Conservation (phyloP, 1,140 invertebrate genomes). For the Drosophila ercepeae region DNA sequence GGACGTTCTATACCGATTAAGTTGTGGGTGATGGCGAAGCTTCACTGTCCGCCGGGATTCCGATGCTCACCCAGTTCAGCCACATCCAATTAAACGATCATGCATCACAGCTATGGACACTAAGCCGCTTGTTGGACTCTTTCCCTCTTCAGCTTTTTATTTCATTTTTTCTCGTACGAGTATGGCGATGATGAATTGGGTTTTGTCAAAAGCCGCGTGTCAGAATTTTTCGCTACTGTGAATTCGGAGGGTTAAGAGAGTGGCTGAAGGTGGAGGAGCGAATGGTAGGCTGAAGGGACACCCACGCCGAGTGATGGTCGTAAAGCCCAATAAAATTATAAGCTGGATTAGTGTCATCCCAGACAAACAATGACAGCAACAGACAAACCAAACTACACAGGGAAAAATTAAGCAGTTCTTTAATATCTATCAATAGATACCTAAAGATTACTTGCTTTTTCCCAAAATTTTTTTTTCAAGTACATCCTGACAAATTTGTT, state of each 20-base stretch:
- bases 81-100: slow-evolving; percentile 70
- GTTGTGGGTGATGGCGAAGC: slow-evolving; percentile 32
- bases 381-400: background rate
- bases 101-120: slow-evolving; percentile 36
- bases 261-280: no score
- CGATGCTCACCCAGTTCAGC: slow-evolving; percentile 6
- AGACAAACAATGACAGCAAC: slow-evolving; percentile 74
- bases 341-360: slow-evolving; percentile 75
- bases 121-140: slow-evolving; percentile 45
- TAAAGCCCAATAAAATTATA: slow-evolving; percentile 75
- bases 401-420: background rate
- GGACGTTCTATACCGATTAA: slow-evolving; percentile 41
- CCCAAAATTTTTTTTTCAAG: background rate
- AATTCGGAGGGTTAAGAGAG: background rate
- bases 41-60: slow-evolving; percentile 4
- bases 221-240: slow-evolving; percentile 63
- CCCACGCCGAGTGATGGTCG: slow-evolving; percentile 33
- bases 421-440: background rate
- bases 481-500: background rate
- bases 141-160: slow-evolving; percentile 13
- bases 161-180: background rate
- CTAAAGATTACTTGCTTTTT: background rate
- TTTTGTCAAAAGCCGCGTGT: slow-evolving; percentile 54
- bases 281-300: background rate
- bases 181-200: slow-evolving; percentile 63